A percentile compares a stretch with the other conserved stretches of the same genome.
Evolutionary conservation across 1,140 invertebrate species (phyloP).

Genomic region (Acromyrmex charruanus): DNA sequence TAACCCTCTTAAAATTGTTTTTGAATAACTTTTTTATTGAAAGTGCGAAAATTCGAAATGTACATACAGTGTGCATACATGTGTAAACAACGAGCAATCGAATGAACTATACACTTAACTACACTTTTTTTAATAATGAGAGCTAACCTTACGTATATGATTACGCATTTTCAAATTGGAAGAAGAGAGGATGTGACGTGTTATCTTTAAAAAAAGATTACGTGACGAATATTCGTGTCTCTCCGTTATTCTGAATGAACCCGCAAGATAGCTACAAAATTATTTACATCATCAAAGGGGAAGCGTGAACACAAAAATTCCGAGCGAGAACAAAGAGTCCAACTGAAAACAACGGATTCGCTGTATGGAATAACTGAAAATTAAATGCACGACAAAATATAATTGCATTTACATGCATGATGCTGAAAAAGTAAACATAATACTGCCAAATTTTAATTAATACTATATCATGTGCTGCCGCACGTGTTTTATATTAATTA

Average conservation of each 20-base stretch:
- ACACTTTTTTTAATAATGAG: too few relatives aligned
- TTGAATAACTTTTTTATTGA: too few relatives aligned
- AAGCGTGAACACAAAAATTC: constrained; percentile 13
- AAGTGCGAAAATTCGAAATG: too few relatives aligned
- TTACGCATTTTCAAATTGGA: not conserved
- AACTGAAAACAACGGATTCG: constrained; percentile 5
- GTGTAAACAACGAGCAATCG: too few relatives aligned
- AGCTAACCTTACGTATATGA: not conserved
- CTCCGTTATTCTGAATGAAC: not conserved
- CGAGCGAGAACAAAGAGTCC: constrained; percentile 6
- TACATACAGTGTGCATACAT: too few relatives aligned
- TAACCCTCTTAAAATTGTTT: too few relatives aligned
- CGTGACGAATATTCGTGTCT: not conserved
- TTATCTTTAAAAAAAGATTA: constrained; percentile 6
- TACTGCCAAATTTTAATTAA: constrained; percentile 53
- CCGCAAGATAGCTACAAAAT: constrained; percentile 26
- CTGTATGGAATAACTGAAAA: constrained; percentile 51
- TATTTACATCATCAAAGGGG: constrained; percentile 34
- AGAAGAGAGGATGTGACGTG: not conserved
- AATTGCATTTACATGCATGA: constrained; percentile 36
- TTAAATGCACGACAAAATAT: constrained; percentile 51
- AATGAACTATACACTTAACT: too few relatives aligned
- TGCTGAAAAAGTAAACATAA: constrained; percentile 47
- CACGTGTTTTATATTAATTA: constrained; percentile 50
- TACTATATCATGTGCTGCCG: constrained; percentile 19